Base-by-base conservation (phyloP, 2,113 vertebrate genomes). In the Corythoichthys haematopterus region DNA sequence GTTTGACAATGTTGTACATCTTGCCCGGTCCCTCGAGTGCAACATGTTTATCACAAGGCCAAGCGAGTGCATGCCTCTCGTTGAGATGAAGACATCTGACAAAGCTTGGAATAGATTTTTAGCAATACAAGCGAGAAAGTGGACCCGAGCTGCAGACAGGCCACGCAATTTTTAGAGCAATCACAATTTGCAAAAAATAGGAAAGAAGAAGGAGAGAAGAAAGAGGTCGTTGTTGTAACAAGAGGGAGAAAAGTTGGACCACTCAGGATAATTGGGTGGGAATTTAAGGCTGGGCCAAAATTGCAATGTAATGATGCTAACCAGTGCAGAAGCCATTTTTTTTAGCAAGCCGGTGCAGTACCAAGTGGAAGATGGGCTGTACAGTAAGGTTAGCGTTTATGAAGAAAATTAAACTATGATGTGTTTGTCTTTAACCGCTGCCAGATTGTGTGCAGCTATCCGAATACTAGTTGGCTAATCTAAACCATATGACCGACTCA, bases 401-500 rank as follows among this genome's bases (percentile, higher is more conserved):
- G n/a, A 14, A 12, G 33, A 55, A 53, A 66, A 55, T 33, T 33
- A 55, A 36, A 86, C 86, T 85, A 80, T 78, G 74, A 78, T 83
- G 83, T 83, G 80, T 83, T 87, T 88, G 84, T 90, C 71, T 85
- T 35, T 75, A 79, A 75, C 60, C 67, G 72, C 76, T 88, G 84
- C 83, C 83, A 84, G 75, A 78, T 69, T 77, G 76, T 74, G 69
- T 66, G 74, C 61, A 81, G 85, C 80, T 74, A 81, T 84, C 85
- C 51, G 68, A 81, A 86, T 80, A 83, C 80, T 57, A 83, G 80
- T 77, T 63, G 71, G 46, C 79, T 89, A 88, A 90, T 88, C 81
- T 81, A 82, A 86, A 79, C 87, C 86, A 89, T 86, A 86, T 88
- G 87, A 89, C 80, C 75, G 65, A 78, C 81, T 87, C 76, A 81